Percentiles rank a stretch among this genome's conserved stretches.
Conservation (phyloP, 2,797 vertebrate species). For the Sebastes diploproa region DNA sequence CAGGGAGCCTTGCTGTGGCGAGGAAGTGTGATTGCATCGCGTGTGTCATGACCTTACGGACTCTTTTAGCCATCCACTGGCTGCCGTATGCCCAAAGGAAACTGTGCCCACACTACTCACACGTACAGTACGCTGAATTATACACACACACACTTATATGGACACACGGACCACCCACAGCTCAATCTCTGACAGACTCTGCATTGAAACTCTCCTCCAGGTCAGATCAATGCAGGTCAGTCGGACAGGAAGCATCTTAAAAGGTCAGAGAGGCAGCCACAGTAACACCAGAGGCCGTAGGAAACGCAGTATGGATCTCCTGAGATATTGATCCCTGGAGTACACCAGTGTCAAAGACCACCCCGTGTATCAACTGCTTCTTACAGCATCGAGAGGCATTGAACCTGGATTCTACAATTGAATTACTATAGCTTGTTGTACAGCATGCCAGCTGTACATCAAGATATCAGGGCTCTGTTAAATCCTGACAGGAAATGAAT, state of each 20-base stretch:
- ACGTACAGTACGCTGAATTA: neutral
- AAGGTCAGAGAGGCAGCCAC: conserved; percentile 40
- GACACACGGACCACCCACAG: neutral
- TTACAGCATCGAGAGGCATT: neutral
- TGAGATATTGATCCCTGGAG: conserved; percentile 32
- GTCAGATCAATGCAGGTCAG: conserved; percentile 51
- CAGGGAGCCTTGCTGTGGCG: neutral
- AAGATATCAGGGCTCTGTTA: neutral
- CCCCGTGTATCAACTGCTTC: neutral
- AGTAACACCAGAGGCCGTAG: conserved; percentile 1
- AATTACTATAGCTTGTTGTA: neutral
- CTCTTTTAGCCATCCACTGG: neutral
- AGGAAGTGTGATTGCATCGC: conserved; percentile 7
- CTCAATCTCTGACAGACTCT: neutral
- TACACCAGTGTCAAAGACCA: neutral
- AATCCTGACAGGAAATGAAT: neutral
- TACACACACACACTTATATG: neutral
- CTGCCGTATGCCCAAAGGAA: neutral
- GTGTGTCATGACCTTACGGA: neutral
- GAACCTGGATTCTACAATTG: neutral
- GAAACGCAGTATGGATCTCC: conserved; percentile 28
- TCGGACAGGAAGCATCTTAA: conserved; percentile 23
- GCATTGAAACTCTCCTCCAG: conserved; percentile 11
- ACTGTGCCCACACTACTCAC: neutral
- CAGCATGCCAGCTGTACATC: neutral